These are phyloP conservation scores for Polypterus bichir DNA, from an alignment of 2,113 vertebrate genomes.

Conservation along the genomic window DNA sequence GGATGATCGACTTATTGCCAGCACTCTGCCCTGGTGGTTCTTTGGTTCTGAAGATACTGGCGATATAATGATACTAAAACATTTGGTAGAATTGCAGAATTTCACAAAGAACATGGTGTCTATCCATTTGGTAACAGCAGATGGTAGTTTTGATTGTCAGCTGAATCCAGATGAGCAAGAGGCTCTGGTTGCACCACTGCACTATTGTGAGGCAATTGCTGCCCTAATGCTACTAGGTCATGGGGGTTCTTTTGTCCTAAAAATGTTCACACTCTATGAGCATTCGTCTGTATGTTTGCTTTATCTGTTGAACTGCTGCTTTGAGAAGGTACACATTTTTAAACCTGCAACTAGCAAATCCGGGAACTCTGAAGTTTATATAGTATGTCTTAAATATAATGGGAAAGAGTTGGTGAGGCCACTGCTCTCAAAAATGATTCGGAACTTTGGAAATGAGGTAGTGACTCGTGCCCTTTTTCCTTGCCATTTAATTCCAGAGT, in stretches of 20 bases:
- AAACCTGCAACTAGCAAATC: constrained; percentile 94
- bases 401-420: constrained; percentile 49
- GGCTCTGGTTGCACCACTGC: constrained; percentile 71
- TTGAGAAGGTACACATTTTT: constrained; percentile 67
- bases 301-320: constrained; percentile 79
- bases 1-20: constrained; percentile 85
- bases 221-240: constrained; percentile 64
- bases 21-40: constrained; percentile 78
- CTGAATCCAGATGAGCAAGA: constrained; percentile 92
- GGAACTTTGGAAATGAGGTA: constrained; percentile 63
- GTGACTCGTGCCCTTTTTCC: constrained; percentile 62
- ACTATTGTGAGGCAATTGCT: constrained; percentile 75
- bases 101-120: constrained; percentile 57
- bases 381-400: constrained; percentile 67
- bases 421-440: constrained; percentile 69
- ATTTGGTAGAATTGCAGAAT: constrained; percentile 63
- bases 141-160: constrained; percentile 95
- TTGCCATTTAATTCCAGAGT: constrained; percentile 48
- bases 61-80: constrained; percentile 68
- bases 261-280: constrained; percentile 92
- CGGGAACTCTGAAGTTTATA: constrained; percentile 86
- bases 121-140: constrained; percentile 80
- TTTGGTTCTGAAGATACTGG: constrained; percentile 89
- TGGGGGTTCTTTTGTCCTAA: constrained; percentile 82
- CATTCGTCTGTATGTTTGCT: constrained; percentile 79